A percentile compares a stretch with the other conserved stretches of the same genome.
phyloP scores from a whole-genome alignment of 1,140 invertebrate species.

The Procambarus virginalis region DNA sequence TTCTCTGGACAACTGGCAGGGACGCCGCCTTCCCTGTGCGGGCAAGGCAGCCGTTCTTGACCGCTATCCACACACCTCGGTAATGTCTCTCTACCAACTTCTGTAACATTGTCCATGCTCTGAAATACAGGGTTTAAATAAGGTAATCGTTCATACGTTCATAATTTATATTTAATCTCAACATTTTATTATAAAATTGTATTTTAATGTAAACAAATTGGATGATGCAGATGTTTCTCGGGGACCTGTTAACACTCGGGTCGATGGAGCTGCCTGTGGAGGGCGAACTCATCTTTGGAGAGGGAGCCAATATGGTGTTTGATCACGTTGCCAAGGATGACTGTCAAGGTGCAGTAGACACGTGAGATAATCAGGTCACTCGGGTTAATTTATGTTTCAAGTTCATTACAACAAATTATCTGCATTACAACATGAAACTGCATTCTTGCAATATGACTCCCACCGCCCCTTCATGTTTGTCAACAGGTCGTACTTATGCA shows the following conservation, averaged over 20 bases:
- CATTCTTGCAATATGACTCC: too few species aligned
- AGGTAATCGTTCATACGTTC: too few species aligned
- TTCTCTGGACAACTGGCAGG: conserved; percentile 35
- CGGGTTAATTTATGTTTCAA: too few species aligned
- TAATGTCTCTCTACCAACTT: conserved; percentile 1
- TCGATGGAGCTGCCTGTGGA: conserved; percentile 41
- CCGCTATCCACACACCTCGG: conserved; percentile 10
- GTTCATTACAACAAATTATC: too few species aligned
- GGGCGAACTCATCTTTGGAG: conserved; percentile 47
- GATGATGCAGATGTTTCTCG: conserved; percentile 39
- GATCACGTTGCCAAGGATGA: background rate
- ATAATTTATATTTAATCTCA: background rate
- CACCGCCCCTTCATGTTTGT: too few species aligned
- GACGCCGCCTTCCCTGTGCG: conserved; percentile 16
- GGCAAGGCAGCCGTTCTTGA: conserved; percentile 33
- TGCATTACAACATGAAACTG: too few species aligned
- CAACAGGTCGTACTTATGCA: too few species aligned
- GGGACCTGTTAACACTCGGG: conserved; percentile 17
- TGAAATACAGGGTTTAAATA: too few species aligned
- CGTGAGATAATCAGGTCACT: too few species aligned
- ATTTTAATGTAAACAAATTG: background rate
- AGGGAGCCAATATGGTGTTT: conserved; percentile 40
- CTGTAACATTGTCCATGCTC: too few species aligned
- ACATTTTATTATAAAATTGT: background rate
- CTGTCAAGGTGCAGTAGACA: conserved; percentile 26